Evolutionary conservation across 2,888 invertebrate species (phyloP).

Genomic region (Nymphalis urticae): DNA sequence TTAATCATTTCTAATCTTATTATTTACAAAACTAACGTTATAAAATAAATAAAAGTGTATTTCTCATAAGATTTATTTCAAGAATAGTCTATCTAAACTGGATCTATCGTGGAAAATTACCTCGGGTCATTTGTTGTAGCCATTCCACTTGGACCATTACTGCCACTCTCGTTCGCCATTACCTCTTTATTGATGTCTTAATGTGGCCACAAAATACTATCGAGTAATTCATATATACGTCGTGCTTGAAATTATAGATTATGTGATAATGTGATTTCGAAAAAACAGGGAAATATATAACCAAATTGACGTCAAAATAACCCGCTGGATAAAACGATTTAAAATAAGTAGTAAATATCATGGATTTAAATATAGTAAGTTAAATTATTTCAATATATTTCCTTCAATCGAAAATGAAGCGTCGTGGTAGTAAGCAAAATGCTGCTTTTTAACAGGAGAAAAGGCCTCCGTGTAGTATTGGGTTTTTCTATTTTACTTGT

Average conservation of each 20-base stretch:
- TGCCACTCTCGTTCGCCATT: slow-evolving; percentile 25
- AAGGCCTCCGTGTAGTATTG: too few relatives aligned
- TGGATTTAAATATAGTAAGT: too few relatives aligned
- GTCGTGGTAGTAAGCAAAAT: too few relatives aligned
- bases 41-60: neutral
- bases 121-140: slow-evolving; percentile 21
- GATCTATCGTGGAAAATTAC: slow-evolving; percentile 21
- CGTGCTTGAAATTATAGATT: neutral
- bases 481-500: too few relatives aligned
- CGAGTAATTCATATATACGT: slow-evolving; percentile 10
- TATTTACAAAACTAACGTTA: neutral
- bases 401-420: too few relatives aligned
- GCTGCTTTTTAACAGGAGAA: too few relatives aligned
- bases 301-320: too few relatives aligned
- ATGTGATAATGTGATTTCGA: neutral
- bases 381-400: too few relatives aligned
- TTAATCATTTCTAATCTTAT: neutral
- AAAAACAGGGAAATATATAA: neutral
- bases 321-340: too few relatives aligned
- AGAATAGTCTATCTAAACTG: slow-evolving; percentile 6
- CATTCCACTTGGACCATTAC: slow-evolving; percentile 31
- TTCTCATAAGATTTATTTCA: neutral
- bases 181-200: slow-evolving; percentile 33
- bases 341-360: too few relatives aligned
- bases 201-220: slow-evolving; percentile 23